Base-by-base conservation (phyloP, 2,113 vertebrate genomes). In the Antennarius striatus region DNA sequence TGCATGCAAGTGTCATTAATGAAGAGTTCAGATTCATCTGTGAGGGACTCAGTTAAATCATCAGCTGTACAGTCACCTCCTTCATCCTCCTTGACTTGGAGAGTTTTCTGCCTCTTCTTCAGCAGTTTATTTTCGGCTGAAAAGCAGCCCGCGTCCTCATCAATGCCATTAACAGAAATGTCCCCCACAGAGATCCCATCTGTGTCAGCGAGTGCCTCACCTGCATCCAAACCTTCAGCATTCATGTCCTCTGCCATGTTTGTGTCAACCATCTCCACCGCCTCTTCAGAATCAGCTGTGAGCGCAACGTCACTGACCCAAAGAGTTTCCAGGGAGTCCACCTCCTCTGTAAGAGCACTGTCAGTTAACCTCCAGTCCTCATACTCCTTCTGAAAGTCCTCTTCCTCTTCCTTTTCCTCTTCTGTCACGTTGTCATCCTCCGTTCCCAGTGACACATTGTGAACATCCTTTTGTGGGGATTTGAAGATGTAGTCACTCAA, bases 141-240 rank as follows among this genome's bases (percentile, higher is more conserved):
- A 28, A 30, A 63, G 43, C 73, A 43, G 39, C 28, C 56, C 17
- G 58, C 62, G 14, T 68, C 79, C 57, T 83, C 75, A 9, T 87
- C 83, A 7, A 77, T 58, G 52, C 84, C 85, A 45, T 78, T 80
- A 13, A 83, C 82, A 49, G 88, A 89, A 52, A 88, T 55, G 68
- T 83, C 79, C 56, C 81, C 88, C 73, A 89, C 63, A 5, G 86
- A 88, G 61, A 92, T 71, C 55, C 88, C 88, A 28, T 90, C 90
- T 12, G 84, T 62, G 73, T 91, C 88, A 0, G 89, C 91, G 51
- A 91, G 72, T 0, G 88, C 90, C 74, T 91, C 90, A 4, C 88
- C 89, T 1, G 73, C 88, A 8, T 90, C 87, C 45, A 73, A 91
- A 22, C 75, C 80, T 10, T 88, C 90, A 15, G 82, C 67, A 3